Conservation (phyloP, 2,797 vertebrate species). For the Macropus fuliginosus region DNA sequence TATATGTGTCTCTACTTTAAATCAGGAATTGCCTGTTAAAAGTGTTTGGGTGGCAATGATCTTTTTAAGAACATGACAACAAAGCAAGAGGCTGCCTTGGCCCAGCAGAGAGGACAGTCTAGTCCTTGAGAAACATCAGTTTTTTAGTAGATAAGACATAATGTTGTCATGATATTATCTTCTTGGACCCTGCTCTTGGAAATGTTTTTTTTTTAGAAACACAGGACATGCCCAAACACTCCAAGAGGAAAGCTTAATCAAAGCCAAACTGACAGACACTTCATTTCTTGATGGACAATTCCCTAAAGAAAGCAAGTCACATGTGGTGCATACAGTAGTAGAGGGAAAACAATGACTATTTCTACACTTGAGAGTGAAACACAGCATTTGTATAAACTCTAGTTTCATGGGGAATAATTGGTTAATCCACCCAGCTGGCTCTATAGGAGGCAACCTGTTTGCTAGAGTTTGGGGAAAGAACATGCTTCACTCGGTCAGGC, state of each 20-base stretch:
- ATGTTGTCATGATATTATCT: neutral
- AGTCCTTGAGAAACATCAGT: neutral
- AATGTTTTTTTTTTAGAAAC: neutral
- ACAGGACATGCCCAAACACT: neutral
- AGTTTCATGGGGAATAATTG: neutral
- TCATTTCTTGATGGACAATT: neutral
- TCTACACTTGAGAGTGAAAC: neutral
- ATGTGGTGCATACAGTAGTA: neutral
- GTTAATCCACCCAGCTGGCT: neutral
- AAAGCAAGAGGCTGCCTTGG: neutral
- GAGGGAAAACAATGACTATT: neutral
- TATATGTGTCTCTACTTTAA: slow-evolving; percentile 64
- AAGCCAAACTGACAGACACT: neutral
- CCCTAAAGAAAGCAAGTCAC: neutral
- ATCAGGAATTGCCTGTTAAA: slow-evolving; percentile 47
- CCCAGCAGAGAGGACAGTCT: neutral
- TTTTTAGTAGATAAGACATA: neutral
- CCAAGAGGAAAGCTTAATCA: neutral
- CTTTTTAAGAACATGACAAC: neutral
- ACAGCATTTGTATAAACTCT: neutral
- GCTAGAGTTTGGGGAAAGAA: neutral
- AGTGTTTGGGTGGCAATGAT: neutral
- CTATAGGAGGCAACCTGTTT: neutral
- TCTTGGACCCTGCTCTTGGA: neutral
- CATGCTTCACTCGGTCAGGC: neutral